phyloP scores from a whole-genome alignment of 2,888 invertebrate species.

The Cephonodes hylas region DNA sequence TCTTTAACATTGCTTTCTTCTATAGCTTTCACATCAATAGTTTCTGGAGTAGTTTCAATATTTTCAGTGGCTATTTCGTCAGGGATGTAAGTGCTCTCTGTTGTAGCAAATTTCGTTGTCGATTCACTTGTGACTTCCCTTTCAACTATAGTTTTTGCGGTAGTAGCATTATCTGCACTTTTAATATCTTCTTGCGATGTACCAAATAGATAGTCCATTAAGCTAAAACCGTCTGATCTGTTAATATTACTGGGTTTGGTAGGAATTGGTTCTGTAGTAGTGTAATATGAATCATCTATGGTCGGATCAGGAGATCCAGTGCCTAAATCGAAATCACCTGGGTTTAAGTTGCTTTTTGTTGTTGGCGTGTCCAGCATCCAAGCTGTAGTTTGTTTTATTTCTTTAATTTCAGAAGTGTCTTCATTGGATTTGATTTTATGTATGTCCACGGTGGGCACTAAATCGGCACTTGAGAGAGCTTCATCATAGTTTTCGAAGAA shows the following conservation, averaged over 20 bases:
- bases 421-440: slow-evolving; percentile 43
- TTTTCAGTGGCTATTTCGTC: slow-evolving; percentile 64
- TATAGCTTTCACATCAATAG: slow-evolving; percentile 24
- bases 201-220: slow-evolving; percentile 73
- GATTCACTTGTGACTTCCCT: slow-evolving; percentile 46
- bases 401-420: slow-evolving; percentile 24
- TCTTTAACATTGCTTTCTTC: slow-evolving; percentile 29
- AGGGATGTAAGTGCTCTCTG: slow-evolving; percentile 64
- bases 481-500: slow-evolving; percentile 52
- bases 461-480: slow-evolving; percentile 33
- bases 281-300: slow-evolving; percentile 51
- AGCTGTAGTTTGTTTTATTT: slow-evolving; percentile 30
- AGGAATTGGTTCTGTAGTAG: slow-evolving; percentile 53
- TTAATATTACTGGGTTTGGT: slow-evolving; percentile 44
- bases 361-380: slow-evolving; percentile 39
- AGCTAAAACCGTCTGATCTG: slow-evolving; percentile 57
- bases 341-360: slow-evolving; percentile 38
- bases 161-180: slow-evolving; percentile 32
- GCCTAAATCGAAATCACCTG: slow-evolving; percentile 70
- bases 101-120: slow-evolving; percentile 52
- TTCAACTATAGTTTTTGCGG: slow-evolving; percentile 26
- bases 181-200: slow-evolving; percentile 46
- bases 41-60: slow-evolving; percentile 28
- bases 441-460: slow-evolving; percentile 51
- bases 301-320: slow-evolving; percentile 65